These are phyloP conservation scores for Caenorhabditis briggsae DNA, from an alignment of 1,140 invertebrate genomes.

Conservation along the genomic window DNA sequence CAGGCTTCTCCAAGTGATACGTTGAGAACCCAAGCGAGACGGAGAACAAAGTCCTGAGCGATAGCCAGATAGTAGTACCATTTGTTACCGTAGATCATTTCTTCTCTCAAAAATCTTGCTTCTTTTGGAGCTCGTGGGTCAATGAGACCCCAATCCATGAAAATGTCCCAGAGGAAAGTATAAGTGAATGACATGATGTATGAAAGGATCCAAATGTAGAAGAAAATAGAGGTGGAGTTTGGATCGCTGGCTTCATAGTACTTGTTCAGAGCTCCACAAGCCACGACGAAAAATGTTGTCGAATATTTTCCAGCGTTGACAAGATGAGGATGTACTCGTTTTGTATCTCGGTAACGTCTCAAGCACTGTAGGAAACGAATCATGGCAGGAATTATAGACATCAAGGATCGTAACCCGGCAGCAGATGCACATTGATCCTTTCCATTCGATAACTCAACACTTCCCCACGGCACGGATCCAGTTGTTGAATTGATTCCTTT, in stretches of 20 bases:
- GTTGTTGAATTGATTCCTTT: conserved; percentile 46
- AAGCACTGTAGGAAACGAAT: conserved; percentile 97
- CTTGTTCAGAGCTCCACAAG: conserved; percentile 86
- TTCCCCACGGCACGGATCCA: conserved; percentile 72
- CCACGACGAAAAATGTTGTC: conserved; percentile 93
- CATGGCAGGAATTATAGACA: conserved; percentile 93
- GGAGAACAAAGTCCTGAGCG: conserved; percentile 91
- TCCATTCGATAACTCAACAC: conserved; percentile 74
- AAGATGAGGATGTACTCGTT: conserved; percentile 90
- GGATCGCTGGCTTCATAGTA: conserved; percentile 69
- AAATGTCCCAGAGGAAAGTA: conserved; percentile 93
- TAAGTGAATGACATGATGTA: conserved; percentile 80
- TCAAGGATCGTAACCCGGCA: conserved; percentile 83
- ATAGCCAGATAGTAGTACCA: conserved; percentile 96
- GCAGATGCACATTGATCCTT: conserved; percentile 78
- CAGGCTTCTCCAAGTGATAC: conserved; percentile 89
- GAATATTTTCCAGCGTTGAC: conserved; percentile 98
- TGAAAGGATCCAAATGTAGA: conserved; percentile 75
- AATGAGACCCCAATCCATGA: conserved; percentile 98
- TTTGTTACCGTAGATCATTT: conserved; percentile 82
- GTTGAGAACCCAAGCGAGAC: conserved; percentile 90
- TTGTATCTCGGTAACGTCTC: conserved; percentile 86
- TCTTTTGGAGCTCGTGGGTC: conserved; percentile 83
- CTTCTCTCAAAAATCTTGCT: conserved; percentile 84
- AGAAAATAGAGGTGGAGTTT: conserved; percentile 69